Evolutionary conservation across 2,797 vertebrate species (phyloP).

Genomic region (Agapornis canus): DNA sequence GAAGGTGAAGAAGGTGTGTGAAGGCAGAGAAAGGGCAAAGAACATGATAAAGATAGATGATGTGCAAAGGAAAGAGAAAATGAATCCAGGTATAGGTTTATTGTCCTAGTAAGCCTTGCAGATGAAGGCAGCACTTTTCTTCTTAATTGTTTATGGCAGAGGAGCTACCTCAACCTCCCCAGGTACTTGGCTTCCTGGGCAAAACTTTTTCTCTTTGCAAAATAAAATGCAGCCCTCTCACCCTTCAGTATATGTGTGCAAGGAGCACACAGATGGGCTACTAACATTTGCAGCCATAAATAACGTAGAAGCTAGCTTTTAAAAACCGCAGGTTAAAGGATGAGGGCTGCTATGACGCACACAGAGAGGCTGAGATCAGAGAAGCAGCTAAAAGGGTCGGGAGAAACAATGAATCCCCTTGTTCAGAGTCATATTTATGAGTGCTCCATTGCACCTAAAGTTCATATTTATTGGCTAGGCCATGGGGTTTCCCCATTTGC

Average conservation of each 20-base stretch:
- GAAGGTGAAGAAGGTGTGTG: background rate
- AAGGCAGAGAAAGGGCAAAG: background rate
- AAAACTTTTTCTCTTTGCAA: conserved; percentile 49
- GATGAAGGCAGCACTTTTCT: conserved; percentile 34
- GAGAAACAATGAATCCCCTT: conserved; percentile 79
- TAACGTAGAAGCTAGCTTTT: conserved; percentile 78
- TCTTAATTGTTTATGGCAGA: background rate
- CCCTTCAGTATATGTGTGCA: background rate
- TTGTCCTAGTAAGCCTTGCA: background rate
- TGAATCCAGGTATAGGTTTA: background rate
- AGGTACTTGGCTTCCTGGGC: background rate
- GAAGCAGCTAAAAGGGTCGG: conserved; percentile 62
- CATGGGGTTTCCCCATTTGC: conserved; percentile 80
- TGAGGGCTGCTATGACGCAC: conserved; percentile 74
- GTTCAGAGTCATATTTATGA: conserved; percentile 81
- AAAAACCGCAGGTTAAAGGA: conserved; percentile 78
- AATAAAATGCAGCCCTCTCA: conserved; percentile 26
- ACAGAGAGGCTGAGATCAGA: conserved; percentile 78
- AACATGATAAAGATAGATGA: background rate
- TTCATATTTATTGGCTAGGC: conserved; percentile 80
- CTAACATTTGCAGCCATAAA: conserved; percentile 76
- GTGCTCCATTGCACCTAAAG: conserved; percentile 77
- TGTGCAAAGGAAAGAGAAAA: background rate
- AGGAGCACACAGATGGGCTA: conserved; percentile 55
- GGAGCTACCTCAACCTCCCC: background rate